Base-by-base conservation (phyloP, 2,113 vertebrate species). In the Actenoides lindsayi region DNA sequence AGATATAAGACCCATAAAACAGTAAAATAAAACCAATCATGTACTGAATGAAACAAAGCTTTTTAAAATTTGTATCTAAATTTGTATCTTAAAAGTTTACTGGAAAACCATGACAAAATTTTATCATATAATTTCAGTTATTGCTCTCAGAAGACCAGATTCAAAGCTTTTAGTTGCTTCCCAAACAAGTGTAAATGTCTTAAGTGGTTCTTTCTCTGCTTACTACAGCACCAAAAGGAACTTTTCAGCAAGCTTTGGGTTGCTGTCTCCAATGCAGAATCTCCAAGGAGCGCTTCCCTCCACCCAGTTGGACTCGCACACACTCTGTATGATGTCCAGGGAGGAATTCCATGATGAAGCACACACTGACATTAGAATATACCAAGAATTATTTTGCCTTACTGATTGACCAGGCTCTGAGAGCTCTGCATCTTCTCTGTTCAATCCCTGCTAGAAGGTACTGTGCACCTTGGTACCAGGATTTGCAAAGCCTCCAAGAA, bases 401-500 rank as follows among this genome's bases (percentile, higher is more conserved):
- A 25, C 37, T 27, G 23, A 46, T 7, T 50, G 70, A 44, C 13
- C 39, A 62, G 21, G 21, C 31, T 68, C 46, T 1, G 8, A 80
- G 53, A 44, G 15, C 16, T 73, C 28, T 10, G 4, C 2, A 21
- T 23, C 64, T 24, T 16, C 41, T 16, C 0, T 3, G 6, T 6
- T 59, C 37, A 42, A 41, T 9, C 15, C 70, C 60, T 79, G 11
- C 84, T 89, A 77, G 56, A 56, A 68, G 31, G 30, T 15, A 12
- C 59, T 5, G 13, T 3, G 56, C 12, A 37, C 69, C 70, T 67
- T 50, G 53, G 35, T 42, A 46, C 31, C 33, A 94, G 83, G 82
- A 77, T 94, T 93, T 97, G 80, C 90, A 96, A 96, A 86, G 33
- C 90, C 94, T 96, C 93, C 91, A 93, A 77, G 89, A 96, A 97